Conservation (phyloP, 2,113 vertebrate genomes). For the Rhineura floridana region DNA sequence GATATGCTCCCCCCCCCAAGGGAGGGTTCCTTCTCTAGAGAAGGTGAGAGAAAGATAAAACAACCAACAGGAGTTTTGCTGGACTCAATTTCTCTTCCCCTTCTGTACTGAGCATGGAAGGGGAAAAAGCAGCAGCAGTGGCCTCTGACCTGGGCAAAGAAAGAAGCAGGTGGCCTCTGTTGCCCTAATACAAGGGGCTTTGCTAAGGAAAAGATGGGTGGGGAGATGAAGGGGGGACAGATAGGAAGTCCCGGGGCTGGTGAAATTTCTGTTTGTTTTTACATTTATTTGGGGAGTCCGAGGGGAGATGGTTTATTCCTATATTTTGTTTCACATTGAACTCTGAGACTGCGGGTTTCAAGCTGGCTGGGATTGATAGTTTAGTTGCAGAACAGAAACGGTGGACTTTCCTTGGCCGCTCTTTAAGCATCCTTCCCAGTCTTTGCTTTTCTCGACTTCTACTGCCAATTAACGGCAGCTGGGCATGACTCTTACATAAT, state of each 20-base stretch:
- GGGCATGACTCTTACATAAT: not conserved
- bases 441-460: not conserved
- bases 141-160: not conserved
- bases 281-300: conserved; percentile 5
- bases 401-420: not conserved
- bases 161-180: conserved; percentile 6
- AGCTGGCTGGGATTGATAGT: not conserved
- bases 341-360: not conserved
- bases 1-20: not conserved
- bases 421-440: not conserved
- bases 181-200: conserved; percentile 8
- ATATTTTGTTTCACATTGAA: not conserved
- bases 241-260: not conserved
- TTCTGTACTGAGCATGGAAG: not conserved
- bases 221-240: not conserved
- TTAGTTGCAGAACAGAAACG: not conserved
- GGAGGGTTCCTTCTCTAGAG: not conserved
- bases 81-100: not conserved
- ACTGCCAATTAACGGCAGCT: not conserved
- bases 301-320: not conserved
- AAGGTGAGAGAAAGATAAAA: not conserved
- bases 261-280: not conserved
- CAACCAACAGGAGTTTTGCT: not conserved
- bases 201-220: not conserved
- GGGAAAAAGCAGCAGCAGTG: not conserved